A percentile compares a stretch with the other conserved stretches of the same genome.
Evolutionary conservation across 2,888 invertebrate genomes (phyloP).

Genomic region (Sinodicranocentrus sp.): DNA sequence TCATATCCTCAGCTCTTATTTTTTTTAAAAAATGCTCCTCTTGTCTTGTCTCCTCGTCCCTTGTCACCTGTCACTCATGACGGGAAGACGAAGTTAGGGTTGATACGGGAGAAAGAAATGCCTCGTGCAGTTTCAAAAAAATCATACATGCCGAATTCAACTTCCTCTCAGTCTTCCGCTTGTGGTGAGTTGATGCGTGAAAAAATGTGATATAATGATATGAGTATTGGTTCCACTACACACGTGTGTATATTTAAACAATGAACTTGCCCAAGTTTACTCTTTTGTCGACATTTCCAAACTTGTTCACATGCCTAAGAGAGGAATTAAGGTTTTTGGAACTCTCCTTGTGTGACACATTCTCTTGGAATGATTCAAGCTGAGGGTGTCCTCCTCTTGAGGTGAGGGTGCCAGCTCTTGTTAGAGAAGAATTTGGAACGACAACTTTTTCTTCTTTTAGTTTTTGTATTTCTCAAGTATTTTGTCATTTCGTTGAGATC

Average conservation of each 20-base stretch:
- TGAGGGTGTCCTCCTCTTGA: no score
- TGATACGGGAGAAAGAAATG: neutral
- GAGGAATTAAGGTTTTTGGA: no score
- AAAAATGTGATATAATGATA: no score
- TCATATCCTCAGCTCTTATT: neutral
- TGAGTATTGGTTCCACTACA: no score
- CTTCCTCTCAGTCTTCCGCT: neutral
- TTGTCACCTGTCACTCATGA: constrained; percentile 22
- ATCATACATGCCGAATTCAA: neutral
- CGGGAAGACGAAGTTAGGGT: no score
- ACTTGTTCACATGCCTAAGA: no score
- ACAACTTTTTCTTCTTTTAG: neutral
- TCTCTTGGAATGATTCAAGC: no score
- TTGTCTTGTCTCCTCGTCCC: constrained; percentile 14
- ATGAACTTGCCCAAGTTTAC: no score
- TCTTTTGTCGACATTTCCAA: no score
- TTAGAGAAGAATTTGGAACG: constrained; percentile 1
- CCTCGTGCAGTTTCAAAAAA: neutral
- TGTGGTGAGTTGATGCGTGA: neutral
- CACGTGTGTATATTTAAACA: no score
- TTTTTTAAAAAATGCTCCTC: neutral
- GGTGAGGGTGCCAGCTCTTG: neutral
- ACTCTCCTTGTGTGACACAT: no score
- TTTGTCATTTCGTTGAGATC: neutral
- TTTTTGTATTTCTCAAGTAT: neutral